A percentile compares a stretch with the other conserved stretches of the same genome.
Evolutionary conservation across 2,888 invertebrate genomes (phyloP).

Genomic region (Palloptera scutellata): DNA sequence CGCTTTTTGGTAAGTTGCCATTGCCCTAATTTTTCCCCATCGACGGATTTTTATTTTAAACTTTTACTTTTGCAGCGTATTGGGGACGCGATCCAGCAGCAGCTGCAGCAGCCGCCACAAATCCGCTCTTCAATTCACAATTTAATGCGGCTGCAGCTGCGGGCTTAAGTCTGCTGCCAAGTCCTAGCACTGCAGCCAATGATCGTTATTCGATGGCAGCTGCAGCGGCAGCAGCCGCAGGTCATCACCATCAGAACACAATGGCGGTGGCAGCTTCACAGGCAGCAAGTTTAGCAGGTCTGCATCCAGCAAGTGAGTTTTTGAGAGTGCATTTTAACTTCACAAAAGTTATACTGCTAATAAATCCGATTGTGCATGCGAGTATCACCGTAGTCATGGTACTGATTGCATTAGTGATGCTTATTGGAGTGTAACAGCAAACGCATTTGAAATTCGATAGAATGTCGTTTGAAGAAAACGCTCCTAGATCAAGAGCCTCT

Average conservation of each 20-base stretch:
- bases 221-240: conserved; percentile 64
- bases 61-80: conserved; percentile 69
- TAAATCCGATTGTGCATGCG: background rate
- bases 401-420: background rate
- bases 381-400: too few species aligned
- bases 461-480: conserved; percentile 50
- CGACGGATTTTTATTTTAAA: background rate
- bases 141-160: conserved; percentile 64
- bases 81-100: conserved; percentile 75
- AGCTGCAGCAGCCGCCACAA: conserved; percentile 63
- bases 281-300: conserved; percentile 79
- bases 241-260: conserved; percentile 72
- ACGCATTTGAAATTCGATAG: conserved; percentile 39
- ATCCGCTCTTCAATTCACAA: conserved; percentile 63
- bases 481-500: conserved; percentile 45
- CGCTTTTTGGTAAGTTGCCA: conserved; percentile 70
- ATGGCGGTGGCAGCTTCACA: conserved; percentile 86
- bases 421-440: conserved; percentile 50
- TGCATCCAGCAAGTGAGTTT: conserved; percentile 75
- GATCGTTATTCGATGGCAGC: conserved; percentile 63
- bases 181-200: conserved; percentile 64
- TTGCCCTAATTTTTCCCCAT: conserved; percentile 38
- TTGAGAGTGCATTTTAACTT: conserved; percentile 33
- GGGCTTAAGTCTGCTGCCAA: conserved; percentile 60
- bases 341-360: conserved; percentile 2